These are phyloP conservation scores for Neogobius melanostomus DNA, from an alignment of 2,113 vertebrate genomes.

Conservation along the genomic window DNA sequence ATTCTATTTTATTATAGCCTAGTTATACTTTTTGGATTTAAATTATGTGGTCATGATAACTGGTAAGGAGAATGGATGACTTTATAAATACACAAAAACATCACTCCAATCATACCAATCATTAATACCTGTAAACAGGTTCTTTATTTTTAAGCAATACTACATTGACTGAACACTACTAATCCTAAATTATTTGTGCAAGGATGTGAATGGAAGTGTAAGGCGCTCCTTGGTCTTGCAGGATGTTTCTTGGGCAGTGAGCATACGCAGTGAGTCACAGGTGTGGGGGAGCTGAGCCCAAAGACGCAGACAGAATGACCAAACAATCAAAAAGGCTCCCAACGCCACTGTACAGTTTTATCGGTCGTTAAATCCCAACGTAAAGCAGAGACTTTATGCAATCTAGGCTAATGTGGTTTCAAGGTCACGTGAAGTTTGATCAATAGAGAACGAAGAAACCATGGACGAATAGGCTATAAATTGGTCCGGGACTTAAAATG, in stretches of 20 bases:
- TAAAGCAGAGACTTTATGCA: too few relatives aligned
- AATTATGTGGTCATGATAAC: too few relatives aligned
- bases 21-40: too few relatives aligned
- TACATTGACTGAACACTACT: too few relatives aligned
- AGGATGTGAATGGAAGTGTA: too few relatives aligned
- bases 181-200: too few relatives aligned
- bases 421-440: slow-evolving; percentile 50
- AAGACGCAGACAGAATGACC: slow-evolving; percentile 28
- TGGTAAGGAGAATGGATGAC: too few relatives aligned
- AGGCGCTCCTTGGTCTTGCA: slow-evolving; percentile 18
- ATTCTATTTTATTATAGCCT: too few relatives aligned
- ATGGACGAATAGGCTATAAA: not conserved
- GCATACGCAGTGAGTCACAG: slow-evolving; percentile 65
- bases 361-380: not conserved
- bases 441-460: slow-evolving; percentile 1
- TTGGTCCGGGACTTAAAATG: not conserved
- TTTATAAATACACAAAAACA: too few relatives aligned
- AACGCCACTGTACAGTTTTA: slow-evolving; percentile 18
- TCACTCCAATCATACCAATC: too few relatives aligned
- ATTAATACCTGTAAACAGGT: too few relatives aligned
- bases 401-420: slow-evolving; percentile 5
- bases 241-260: slow-evolving; percentile 44
- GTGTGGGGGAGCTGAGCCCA: slow-evolving; percentile 55
- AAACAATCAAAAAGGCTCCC: slow-evolving; percentile 35
- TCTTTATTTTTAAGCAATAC: too few relatives aligned